These are phyloP conservation scores for Chaetodon trifasciatus DNA, from an alignment of 2,797 vertebrate species.

Conservation along the genomic window DNA sequence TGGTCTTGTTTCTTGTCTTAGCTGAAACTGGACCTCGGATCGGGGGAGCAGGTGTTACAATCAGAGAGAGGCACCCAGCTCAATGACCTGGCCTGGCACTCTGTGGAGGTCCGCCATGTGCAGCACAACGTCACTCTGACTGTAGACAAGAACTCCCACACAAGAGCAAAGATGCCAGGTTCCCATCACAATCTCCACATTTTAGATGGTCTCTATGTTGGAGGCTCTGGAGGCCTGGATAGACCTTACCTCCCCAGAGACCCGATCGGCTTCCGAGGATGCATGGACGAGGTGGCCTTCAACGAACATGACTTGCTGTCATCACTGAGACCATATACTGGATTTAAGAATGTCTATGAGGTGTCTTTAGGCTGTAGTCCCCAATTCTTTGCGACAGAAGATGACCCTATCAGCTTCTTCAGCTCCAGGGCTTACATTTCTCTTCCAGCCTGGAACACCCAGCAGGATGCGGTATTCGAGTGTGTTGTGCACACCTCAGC, in stretches of 20 bases:
- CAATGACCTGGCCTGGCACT: slow-evolving; percentile 92
- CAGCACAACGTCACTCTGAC: slow-evolving; percentile 82
- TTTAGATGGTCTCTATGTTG: slow-evolving; percentile 88
- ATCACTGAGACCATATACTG: slow-evolving; percentile 89
- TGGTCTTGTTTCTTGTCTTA: slow-evolving; percentile 73
- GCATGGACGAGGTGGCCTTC: slow-evolving; percentile 89
- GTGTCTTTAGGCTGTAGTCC: slow-evolving; percentile 93
- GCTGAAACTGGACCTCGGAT: slow-evolving; percentile 90
- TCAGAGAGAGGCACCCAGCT: slow-evolving; percentile 86
- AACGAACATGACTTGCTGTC: slow-evolving; percentile 89
- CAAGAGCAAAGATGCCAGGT: slow-evolving; percentile 77
- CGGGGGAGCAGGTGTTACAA: slow-evolving; percentile 83
- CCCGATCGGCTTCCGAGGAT: slow-evolving; percentile 86
- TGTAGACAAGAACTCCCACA: slow-evolving; percentile 87
- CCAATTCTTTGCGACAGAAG: slow-evolving; percentile 91
- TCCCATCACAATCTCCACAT: slow-evolving; percentile 80
- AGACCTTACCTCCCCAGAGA: slow-evolving; percentile 83
- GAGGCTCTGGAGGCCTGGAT: slow-evolving; percentile 86
- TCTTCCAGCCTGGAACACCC: slow-evolving; percentile 85
- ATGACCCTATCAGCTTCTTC: slow-evolving; percentile 93
- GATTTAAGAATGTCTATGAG: slow-evolving; percentile 90
- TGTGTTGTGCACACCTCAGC: slow-evolving; percentile 87
- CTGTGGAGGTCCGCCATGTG: slow-evolving; percentile 84
- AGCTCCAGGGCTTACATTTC: slow-evolving; percentile 92
- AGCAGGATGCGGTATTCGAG: slow-evolving; percentile 82